These are phyloP conservation scores for Sialis lutaria DNA, from an alignment of 2,888 invertebrate genomes.

Conservation along the genomic window DNA sequence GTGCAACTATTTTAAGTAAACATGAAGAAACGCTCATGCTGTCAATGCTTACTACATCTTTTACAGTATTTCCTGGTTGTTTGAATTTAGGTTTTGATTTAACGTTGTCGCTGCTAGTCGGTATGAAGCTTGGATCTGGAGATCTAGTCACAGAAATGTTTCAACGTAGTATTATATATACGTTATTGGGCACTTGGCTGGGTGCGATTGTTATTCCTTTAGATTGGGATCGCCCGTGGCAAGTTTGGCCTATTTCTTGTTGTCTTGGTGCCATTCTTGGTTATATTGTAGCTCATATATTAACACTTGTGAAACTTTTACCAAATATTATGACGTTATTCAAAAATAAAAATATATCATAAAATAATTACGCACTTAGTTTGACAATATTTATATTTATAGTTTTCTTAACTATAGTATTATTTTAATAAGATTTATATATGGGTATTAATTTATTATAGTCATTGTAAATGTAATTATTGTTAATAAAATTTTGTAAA, in stretches of 20 bases:
- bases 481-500: no score
- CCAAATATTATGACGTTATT: conserved; percentile 1
- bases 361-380: no score
- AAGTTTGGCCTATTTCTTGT: conserved; percentile 62
- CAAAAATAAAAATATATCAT: background rate
- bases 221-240: conserved; percentile 86
- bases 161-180: conserved; percentile 34
- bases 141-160: conserved; percentile 37
- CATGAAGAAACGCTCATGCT: conserved; percentile 52
- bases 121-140: conserved; percentile 29
- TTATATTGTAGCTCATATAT: conserved; percentile 34
- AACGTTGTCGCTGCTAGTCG: conserved; percentile 34
- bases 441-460: no score
- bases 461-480: no score
- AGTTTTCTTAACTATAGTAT: no score
- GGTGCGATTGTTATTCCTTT: conserved; percentile 74
- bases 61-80: conserved; percentile 44
- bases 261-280: conserved; percentile 48
- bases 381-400: no score
- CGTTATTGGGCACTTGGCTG: conserved; percentile 63
- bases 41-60: conserved; percentile 36
- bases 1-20: conserved; percentile 43
- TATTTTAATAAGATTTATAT: no score
- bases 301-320: conserved; percentile 27
- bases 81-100: conserved; percentile 40